A percentile compares a stretch with the other conserved stretches of the same genome.
phyloP scores from a whole-genome alignment of 1,140 invertebrate species.

The Solenopsis invicta region DNA sequence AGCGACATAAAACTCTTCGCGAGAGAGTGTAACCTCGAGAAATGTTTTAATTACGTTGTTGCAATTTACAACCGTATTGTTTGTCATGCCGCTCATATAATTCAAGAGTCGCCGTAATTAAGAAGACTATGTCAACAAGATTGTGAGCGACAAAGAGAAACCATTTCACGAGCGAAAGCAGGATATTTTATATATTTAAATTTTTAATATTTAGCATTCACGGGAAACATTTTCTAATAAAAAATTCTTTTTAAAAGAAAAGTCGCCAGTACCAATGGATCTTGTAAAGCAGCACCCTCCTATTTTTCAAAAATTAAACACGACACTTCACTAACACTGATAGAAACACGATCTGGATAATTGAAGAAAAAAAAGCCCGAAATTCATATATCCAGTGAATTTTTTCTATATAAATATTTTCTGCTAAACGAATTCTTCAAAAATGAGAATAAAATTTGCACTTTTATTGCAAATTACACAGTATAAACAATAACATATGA shows the following conservation, averaged over 20 bases:
- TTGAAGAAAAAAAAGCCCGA: too few species aligned
- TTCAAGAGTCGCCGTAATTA: not conserved
- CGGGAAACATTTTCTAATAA: not conserved
- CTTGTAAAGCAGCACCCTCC: too few species aligned
- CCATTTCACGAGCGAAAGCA: not conserved
- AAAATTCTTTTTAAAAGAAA: not conserved
- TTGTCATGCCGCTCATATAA: not conserved
- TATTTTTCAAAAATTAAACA: too few species aligned
- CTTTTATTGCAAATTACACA: too few species aligned
- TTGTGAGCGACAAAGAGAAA: not conserved
- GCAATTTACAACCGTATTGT: constrained; percentile 4
- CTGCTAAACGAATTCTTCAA: too few species aligned
- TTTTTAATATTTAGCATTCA: not conserved
- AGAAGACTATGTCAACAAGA: not conserved
- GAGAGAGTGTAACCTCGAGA: not conserved
- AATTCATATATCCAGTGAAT: too few species aligned
- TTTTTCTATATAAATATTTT: too few species aligned
- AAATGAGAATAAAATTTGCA: too few species aligned
- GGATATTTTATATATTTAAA: not conserved
- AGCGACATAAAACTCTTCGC: not conserved
- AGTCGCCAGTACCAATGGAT: too few species aligned
- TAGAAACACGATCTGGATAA: too few species aligned
- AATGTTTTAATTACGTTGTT: constrained; percentile 30
- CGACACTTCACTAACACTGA: too few species aligned
- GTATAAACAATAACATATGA: too few species aligned